Base-by-base conservation (phyloP, 2,888 invertebrate species). In the Clivina fossor region DNA sequence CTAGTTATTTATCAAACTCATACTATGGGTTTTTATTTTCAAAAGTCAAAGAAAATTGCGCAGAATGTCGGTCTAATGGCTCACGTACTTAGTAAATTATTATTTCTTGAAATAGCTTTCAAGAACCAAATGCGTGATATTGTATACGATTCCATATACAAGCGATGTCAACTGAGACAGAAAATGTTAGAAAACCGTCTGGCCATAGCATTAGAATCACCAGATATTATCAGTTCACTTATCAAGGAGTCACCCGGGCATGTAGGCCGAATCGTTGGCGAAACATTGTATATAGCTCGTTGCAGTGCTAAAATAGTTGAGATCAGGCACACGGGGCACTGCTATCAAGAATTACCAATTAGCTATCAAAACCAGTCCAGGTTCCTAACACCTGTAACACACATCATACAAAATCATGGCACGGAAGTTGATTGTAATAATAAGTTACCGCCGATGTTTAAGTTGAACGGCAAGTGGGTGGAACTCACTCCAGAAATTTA, bases 341-440 rank as follows among this genome's bases (percentile, higher is more conserved):
- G 41, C n/a, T 41, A 41, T 15, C 41, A 43, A 13, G 43, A 43
- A 13, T 13, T 43, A 2, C 43, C 43, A 2, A 26, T 43, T 8
- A 22, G 7, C 7, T 43, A 43, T 7, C 3, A 20, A 8, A 43
- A 43, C 24, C 13, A 24, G 13, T 43, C 22, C 13, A 4, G 13
- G 13, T 43, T 43, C 15, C 8, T 43, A 20, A 43, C 43, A 8
- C 43, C 43, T 9, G 28, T 41, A 18, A 22, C 19, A 2, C n/a
- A n/a, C 4, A 11, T 20, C 4, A 41, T n/a, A n/a, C 41, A 41
- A 41, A 11, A 22, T 22, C 41, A 41, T 41, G 32, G 32, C 4
- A 32, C 32, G 9, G 32, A 32, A 32, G 32, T 32, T 4, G 9
- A 13, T 13, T 32, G 32, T 32, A 26, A 8, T 5, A 8, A 11